Conservation (phyloP, 2,888 invertebrate species). For the Boloria euphrosyne region DNA sequence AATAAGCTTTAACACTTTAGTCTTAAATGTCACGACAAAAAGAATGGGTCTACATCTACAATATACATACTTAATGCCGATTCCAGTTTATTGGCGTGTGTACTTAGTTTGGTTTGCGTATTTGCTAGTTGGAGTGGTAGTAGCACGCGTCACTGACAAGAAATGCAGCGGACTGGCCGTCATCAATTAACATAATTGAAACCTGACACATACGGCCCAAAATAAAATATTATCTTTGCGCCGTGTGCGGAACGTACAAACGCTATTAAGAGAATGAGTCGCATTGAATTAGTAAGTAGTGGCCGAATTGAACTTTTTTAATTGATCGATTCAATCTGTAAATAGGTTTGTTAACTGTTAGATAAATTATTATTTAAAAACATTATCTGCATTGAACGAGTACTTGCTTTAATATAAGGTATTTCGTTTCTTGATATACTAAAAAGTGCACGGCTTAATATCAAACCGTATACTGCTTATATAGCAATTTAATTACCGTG, state of each 20-base stretch:
- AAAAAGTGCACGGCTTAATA: too few relatives aligned
- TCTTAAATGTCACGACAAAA: slow-evolving; percentile 9
- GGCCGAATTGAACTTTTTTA: slow-evolving; percentile 16
- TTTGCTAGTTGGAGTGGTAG: slow-evolving; percentile 45
- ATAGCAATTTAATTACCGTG: too few relatives aligned
- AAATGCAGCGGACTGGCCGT: slow-evolving; percentile 51
- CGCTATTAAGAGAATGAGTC: slow-evolving; percentile 32
- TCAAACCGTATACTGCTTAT: too few relatives aligned
- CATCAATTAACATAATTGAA: slow-evolving; percentile 64
- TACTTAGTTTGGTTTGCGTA: slow-evolving; percentile 21
- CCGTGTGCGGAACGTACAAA: slow-evolving; percentile 27
- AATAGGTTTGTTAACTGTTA: not conserved
- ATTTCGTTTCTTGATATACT: too few relatives aligned
- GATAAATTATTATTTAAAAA: not conserved
- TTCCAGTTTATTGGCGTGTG: slow-evolving; percentile 23
- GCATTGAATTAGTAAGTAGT: slow-evolving; percentile 29
- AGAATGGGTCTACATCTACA: too few relatives aligned
- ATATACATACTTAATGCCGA: slow-evolving; percentile 12
- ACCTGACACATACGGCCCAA: slow-evolving; percentile 47
- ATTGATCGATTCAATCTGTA: slow-evolving; percentile 9
- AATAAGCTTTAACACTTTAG: not conserved
- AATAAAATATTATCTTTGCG: slow-evolving; percentile 39
- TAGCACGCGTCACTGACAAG: slow-evolving; percentile 54
- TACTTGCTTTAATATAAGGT: too few relatives aligned
- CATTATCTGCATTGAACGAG: not conserved